These are phyloP conservation scores for Proales similis DNA, from an alignment of 1,140 invertebrate genomes.

Conservation along the genomic window DNA sequence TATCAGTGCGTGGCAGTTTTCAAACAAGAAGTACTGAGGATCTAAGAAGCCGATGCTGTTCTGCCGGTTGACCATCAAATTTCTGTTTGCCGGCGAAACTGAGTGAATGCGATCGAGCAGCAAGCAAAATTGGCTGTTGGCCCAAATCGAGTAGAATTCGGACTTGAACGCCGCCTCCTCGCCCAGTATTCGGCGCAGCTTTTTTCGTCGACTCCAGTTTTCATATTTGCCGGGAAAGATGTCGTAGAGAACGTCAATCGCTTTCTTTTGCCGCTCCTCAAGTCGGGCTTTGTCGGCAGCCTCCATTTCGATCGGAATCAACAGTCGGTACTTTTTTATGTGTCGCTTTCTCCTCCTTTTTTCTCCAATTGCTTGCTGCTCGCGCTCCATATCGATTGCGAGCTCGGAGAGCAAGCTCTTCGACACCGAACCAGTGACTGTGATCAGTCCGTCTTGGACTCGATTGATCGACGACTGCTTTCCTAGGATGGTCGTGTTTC, in stretches of 20 bases:
- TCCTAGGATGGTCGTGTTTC: slow-evolving; percentile 28
- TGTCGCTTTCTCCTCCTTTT: slow-evolving; percentile 13
- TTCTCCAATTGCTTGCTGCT: not conserved
- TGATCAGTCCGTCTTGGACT: not conserved
- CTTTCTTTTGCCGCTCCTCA: slow-evolving; percentile 30
- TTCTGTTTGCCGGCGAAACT: not conserved
- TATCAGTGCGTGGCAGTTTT: slow-evolving; percentile 8
- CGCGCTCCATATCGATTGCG: not conserved
- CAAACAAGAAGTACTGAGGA: slow-evolving; percentile 29
- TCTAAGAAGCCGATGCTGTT: slow-evolving; percentile 4
- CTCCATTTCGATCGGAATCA: slow-evolving; percentile 30
- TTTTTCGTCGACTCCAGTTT: slow-evolving; percentile 19
- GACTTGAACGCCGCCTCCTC: slow-evolving; percentile 30
- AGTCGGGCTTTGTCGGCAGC: slow-evolving; percentile 22
- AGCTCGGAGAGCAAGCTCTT: slow-evolving; percentile 7
- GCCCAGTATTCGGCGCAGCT: slow-evolving; percentile 7
- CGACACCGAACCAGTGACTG: not conserved
- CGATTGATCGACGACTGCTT: not conserved
- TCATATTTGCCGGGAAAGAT: slow-evolving; percentile 25
- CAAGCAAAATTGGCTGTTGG: slow-evolving; percentile 8
- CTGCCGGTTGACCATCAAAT: not conserved
- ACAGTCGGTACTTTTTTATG: slow-evolving; percentile 26
- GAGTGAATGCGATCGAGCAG: slow-evolving; percentile 5
- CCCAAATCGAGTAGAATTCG: slow-evolving; percentile 18
- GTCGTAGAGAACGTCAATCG: slow-evolving; percentile 18